Evolutionary conservation across 1,140 invertebrate species (phyloP).

Genomic region (Drosophila ercepeae): DNA sequence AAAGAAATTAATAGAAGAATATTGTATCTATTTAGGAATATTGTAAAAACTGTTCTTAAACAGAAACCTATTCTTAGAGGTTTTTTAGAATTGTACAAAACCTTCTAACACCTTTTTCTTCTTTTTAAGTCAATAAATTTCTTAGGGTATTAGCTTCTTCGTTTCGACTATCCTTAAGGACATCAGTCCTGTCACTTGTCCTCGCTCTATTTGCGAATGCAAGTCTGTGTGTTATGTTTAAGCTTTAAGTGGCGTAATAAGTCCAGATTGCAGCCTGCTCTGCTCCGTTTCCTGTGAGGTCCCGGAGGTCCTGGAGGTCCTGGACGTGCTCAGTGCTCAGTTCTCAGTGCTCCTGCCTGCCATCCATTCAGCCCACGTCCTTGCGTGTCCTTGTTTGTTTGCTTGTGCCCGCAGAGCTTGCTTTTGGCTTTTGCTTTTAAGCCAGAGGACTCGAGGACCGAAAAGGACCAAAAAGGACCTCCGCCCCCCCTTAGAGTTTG

Average conservation of each 20-base stretch:
- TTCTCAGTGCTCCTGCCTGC: too few relatives aligned
- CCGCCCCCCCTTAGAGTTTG: slow-evolving; percentile 7
- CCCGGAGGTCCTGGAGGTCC: background rate
- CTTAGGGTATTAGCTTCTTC: slow-evolving; percentile 6
- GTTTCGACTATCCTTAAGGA: background rate
- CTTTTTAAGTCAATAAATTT: background rate
- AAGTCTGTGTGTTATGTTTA: slow-evolving; percentile 50
- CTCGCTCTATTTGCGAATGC: slow-evolving; percentile 2
- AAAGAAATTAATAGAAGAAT: too few relatives aligned
- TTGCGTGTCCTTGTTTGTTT: slow-evolving; percentile 59
- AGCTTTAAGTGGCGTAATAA: slow-evolving; percentile 78
- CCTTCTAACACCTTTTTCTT: background rate
- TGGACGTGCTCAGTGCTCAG: background rate
- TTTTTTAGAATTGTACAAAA: too few relatives aligned
- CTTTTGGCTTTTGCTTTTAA: slow-evolving; percentile 80
- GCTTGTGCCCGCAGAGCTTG: slow-evolving; percentile 59
- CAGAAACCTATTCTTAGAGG: too few relatives aligned
- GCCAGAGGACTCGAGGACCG: slow-evolving; percentile 27
- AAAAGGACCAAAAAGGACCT: background rate
- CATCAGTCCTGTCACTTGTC: background rate
- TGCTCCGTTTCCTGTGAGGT: slow-evolving; percentile 7
- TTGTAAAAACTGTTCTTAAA: too few relatives aligned
- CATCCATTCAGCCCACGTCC: too few relatives aligned
- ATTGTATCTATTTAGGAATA: too few relatives aligned
- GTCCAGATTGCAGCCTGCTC: slow-evolving; percentile 61